These are phyloP conservation scores for Pantherophis alleghaniensis DNA, from an alignment of 2,797 vertebrate genomes.

Conservation along the genomic window DNA sequence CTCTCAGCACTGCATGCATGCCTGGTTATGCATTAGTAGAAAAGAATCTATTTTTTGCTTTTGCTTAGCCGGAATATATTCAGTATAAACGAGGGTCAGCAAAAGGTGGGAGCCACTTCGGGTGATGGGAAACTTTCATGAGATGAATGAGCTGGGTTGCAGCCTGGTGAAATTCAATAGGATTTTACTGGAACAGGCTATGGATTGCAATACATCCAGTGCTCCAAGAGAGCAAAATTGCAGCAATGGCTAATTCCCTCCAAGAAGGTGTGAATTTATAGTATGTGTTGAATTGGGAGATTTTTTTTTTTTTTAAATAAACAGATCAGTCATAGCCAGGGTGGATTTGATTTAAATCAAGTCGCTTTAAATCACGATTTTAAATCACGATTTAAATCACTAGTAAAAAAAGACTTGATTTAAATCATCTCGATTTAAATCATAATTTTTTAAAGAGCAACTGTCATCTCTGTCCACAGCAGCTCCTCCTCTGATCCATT, in stretches of 20 bases:
- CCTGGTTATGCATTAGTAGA: slow-evolving; percentile 37
- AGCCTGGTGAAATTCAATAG: not conserved
- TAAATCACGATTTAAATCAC: no score
- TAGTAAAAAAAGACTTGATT: no score
- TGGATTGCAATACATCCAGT: not conserved
- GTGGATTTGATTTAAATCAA: no score
- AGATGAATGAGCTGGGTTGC: not conserved
- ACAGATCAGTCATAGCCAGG: not conserved
- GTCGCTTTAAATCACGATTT: no score
- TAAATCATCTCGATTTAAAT: no score
- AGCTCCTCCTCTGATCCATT: no score
- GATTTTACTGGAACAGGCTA: not conserved
- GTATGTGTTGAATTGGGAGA: not conserved
- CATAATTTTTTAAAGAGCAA: no score
- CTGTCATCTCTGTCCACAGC: no score
- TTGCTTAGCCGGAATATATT: not conserved
- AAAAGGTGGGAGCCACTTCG: no score
- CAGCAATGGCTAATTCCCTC: not conserved
- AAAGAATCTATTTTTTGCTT: not conserved
- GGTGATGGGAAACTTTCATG: no score
- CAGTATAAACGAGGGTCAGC: not conserved
- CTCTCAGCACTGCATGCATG: slow-evolving; percentile 61
- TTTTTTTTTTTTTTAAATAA: not conserved
- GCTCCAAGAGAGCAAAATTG: not conserved
- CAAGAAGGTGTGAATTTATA: not conserved